Evolutionary conservation across 2,888 invertebrate genomes (phyloP).

Genomic region (Cantharis rufa): DNA sequence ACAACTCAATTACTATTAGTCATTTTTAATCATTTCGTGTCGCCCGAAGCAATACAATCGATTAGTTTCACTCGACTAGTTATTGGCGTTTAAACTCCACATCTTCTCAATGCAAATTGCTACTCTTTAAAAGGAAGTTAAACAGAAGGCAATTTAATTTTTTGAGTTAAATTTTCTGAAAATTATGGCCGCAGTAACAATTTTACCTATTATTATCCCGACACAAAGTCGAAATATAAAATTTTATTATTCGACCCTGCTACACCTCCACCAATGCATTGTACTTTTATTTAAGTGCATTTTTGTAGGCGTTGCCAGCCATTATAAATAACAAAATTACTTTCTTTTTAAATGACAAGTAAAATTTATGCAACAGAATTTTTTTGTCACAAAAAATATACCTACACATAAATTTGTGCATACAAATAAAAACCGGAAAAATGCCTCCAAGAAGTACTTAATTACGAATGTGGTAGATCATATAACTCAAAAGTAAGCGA

Average conservation of each 20-base stretch:
- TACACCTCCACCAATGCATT: constrained; percentile 17
- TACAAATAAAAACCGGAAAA: neutral
- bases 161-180: neutral
- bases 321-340: constrained; percentile 25
- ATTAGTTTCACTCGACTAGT: neutral
- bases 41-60: neutral
- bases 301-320: constrained; percentile 25
- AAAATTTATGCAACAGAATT: constrained; percentile 19
- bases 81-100: neutral
- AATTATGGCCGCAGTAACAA: neutral
- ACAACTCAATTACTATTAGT: neutral
- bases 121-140: constrained; percentile 14
- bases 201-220: neutral
- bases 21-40: neutral
- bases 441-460: neutral
- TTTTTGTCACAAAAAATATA: constrained; percentile 12
- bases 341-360: constrained; percentile 23
- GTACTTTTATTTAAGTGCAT: constrained; percentile 18
- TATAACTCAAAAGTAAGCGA: neutral
- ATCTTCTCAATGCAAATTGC: constrained; percentile 14
- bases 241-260: constrained; percentile 1
- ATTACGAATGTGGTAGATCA: neutral
- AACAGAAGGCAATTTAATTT: constrained; percentile 6
- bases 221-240: neutral
- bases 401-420: neutral